A percentile compares a stretch with the other conserved stretches of the same genome.
Evolutionary conservation across 2,888 invertebrate genomes (phyloP).

Genomic region (Plagodis pulveraria): DNA sequence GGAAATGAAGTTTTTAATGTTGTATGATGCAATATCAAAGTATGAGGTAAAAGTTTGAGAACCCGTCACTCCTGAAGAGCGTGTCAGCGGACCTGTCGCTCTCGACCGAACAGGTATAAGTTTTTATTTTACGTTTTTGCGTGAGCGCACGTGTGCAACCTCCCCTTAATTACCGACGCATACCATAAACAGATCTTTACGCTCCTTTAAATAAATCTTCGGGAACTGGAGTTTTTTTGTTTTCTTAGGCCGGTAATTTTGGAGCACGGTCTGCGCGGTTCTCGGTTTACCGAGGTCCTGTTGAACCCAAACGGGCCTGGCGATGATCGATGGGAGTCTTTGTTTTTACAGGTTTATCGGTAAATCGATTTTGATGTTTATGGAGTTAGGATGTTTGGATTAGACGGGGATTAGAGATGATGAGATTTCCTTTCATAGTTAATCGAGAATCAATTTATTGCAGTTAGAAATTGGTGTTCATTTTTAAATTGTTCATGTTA

Average conservation of each 20-base stretch:
- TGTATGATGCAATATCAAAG: not conserved
- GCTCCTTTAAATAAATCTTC: constrained; percentile 85
- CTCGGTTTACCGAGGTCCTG: constrained; percentile 69
- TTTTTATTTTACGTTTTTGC: constrained; percentile 80
- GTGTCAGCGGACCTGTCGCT: constrained; percentile 83
- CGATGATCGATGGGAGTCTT: constrained; percentile 76
- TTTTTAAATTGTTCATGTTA: too few relatives aligned
- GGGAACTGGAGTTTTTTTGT: constrained; percentile 53
- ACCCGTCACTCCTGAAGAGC: constrained; percentile 56
- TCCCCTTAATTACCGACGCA: constrained; percentile 84
- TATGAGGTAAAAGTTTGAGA: constrained; percentile 61
- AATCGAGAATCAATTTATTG: not conserved
- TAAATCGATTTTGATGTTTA: constrained; percentile 61
- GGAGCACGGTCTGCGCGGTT: constrained; percentile 63
- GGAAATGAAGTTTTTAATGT: too few relatives aligned
- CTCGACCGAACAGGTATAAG: constrained; percentile 76
- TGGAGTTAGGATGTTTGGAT: constrained; percentile 52
- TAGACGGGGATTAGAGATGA: constrained; percentile 34
- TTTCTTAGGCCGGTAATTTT: constrained; percentile 79
- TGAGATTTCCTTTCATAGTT: constrained; percentile 27
- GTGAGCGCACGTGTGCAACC: constrained; percentile 80
- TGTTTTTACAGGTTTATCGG: constrained; percentile 77
- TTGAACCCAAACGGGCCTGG: constrained; percentile 50
- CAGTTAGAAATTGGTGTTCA: too few relatives aligned
- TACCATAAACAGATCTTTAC: constrained; percentile 86